These are phyloP conservation scores for Sylvia atricapilla DNA, from an alignment of 2,113 vertebrate genomes.

Conservation along the genomic window DNA sequence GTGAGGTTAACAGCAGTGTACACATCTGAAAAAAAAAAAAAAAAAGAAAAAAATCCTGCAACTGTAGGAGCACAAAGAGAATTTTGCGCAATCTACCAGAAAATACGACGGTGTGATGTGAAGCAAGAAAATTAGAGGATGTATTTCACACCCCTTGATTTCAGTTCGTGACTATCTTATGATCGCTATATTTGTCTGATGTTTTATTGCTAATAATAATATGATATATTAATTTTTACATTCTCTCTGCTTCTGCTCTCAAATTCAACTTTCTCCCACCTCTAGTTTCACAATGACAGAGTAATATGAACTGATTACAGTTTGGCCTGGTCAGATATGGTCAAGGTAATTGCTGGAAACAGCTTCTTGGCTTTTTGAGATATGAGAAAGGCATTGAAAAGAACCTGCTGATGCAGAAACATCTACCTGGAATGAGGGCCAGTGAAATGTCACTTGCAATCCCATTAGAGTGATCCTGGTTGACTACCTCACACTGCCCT, in stretches of 20 bases:
- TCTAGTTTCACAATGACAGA: neutral
- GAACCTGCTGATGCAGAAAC: slow-evolving; percentile 45
- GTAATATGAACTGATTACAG: neutral
- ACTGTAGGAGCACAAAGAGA: neutral
- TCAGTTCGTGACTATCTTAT: neutral
- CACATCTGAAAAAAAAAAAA: neutral
- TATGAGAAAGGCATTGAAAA: neutral
- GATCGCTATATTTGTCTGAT: neutral
- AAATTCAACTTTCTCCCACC: neutral
- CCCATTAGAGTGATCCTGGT: slow-evolving; percentile 16
- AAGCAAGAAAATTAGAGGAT: slow-evolving; percentile 49
- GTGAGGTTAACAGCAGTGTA: slow-evolving; percentile 6
- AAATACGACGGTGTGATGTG: neutral
- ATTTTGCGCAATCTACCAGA: neutral
- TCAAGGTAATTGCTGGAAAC: slow-evolving; percentile 38
- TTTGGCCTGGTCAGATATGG: neutral
- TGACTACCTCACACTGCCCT: neutral
- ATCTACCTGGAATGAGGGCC: slow-evolving; percentile 37
- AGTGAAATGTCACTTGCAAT: slow-evolving; percentile 44
- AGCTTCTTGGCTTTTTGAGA: slow-evolving; percentile 28
- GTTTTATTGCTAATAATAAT: slow-evolving; percentile 6
- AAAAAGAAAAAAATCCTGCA: neutral
- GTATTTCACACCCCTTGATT: slow-evolving; percentile 18
- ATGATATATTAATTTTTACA: slow-evolving; percentile 2
- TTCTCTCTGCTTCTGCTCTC: neutral